Conservation (phyloP, 1,140 invertebrate species). For the Drosophila hydei region DNA sequence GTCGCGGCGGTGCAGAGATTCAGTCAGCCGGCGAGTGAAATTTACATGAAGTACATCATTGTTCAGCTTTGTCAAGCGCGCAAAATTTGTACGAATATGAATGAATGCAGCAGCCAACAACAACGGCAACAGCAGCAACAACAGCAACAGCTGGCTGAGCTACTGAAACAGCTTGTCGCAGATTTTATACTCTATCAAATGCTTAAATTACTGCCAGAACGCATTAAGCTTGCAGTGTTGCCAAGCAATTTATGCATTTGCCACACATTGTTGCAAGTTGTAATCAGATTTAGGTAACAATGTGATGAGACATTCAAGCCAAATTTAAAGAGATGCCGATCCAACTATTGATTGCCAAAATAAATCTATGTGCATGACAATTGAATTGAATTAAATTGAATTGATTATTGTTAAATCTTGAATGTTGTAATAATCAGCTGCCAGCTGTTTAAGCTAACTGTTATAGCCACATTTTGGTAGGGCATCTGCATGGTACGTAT, state of each 20-base stretch:
- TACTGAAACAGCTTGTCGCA: conserved; percentile 3
- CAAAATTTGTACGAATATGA: conserved; percentile 77
- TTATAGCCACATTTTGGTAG: neutral
- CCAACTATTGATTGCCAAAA: neutral
- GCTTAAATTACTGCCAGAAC: conserved; percentile 2
- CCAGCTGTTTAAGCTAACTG: neutral
- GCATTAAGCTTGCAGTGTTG: conserved; percentile 9
- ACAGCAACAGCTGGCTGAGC: conserved; percentile 11
- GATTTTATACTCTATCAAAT: conserved; percentile 28
- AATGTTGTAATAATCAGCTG: no score
- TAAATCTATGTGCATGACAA: neutral
- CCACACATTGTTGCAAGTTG: conserved; percentile 8
- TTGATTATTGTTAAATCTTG: neutral
- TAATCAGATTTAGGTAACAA: conserved; percentile 6
- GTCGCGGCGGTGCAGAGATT: conserved; percentile 16
- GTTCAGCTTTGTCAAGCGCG: conserved; percentile 80
- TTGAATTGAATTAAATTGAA: neutral
- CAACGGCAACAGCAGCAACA: conserved; percentile 32
- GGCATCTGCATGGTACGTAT: conserved; percentile 27
- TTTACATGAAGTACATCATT: conserved; percentile 83
- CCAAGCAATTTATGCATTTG: conserved; percentile 10
- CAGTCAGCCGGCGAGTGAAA: conserved; percentile 78
- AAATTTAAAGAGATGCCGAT: neutral
- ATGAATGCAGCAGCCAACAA: conserved; percentile 63
- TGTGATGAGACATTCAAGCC: neutral